A percentile compares a stretch with the other conserved stretches of the same genome.
These are phyloP conservation scores for Epizoanthus fatuus DNA, from an alignment of 92 coral and sea anemone species.

Conservation along the genomic window DNA sequence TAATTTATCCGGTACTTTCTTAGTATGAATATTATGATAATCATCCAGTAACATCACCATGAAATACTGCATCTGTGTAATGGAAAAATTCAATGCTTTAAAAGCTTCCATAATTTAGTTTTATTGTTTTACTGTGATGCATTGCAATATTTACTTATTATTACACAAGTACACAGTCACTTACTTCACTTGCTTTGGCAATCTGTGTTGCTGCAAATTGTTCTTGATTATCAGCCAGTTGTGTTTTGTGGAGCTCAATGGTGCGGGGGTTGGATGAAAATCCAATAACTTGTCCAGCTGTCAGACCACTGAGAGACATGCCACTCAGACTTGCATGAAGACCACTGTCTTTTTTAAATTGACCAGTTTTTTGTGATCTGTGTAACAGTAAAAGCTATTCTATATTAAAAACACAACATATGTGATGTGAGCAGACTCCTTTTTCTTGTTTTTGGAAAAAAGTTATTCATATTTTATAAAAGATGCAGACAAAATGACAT, in stretches of 20 bases:
- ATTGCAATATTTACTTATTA: too few species aligned
- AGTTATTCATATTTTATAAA: too few species aligned
- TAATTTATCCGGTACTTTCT: too few species aligned
- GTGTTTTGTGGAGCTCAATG: background rate
- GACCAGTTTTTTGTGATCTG: slow-evolving; percentile 3
- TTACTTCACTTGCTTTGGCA: background rate
- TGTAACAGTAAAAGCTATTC: background rate
- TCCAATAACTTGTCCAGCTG: slow-evolving; percentile 6
- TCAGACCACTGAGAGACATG: background rate
- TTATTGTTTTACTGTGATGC: too few species aligned
- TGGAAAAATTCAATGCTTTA: too few species aligned
- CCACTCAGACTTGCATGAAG: slow-evolving; percentile 1
- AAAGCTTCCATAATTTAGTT: too few species aligned
- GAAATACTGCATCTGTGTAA: too few species aligned
- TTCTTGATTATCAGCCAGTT: background rate
- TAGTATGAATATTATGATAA: too few species aligned
- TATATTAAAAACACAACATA: background rate
- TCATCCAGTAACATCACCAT: too few species aligned
- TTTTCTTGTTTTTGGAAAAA: too few species aligned
- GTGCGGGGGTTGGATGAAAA: slow-evolving; percentile 4
- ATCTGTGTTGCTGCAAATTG: background rate
- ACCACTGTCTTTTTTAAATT: background rate
- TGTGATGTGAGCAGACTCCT: too few species aligned
- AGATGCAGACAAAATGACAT: too few species aligned
- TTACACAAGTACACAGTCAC: background rate